Base-by-base conservation (phyloP, 2,113 vertebrate genomes). In the Nothocercus nigrocapillus region DNA sequence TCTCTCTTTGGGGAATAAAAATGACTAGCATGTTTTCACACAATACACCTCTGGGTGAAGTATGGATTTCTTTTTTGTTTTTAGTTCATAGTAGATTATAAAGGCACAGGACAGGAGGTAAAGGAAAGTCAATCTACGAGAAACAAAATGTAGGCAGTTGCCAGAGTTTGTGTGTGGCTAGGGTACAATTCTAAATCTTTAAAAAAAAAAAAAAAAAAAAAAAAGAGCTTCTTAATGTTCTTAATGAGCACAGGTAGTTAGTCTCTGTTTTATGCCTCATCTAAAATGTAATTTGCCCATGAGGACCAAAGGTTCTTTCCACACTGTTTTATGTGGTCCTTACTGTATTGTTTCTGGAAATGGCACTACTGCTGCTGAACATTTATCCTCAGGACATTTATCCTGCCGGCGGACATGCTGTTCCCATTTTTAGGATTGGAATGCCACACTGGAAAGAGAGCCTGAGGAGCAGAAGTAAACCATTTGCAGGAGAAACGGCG, bases 221-320 rank as follows among this genome's bases (percentile, higher is more conserved):
- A 47, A 47, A 44, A 44, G 44, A 59, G 75, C 53, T 45, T 54
- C 42, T 82, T 78, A 91, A 85, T 0, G 11, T 45, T 54, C 42
- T 82, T 78, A 91, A 85, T 0, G 11, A 93, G 45, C 34, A 59
- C 20, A 82, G n/a, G 70, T 70, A 91, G 84, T 94, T 87, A 87
- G 59, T 40, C 34, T 78, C 30, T 2, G 54, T 88, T 94, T 93
- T 38, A 90, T 34, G 64, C 5, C 12, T 83, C 68, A 49, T 92
- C 58, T 92, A 64, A 80, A 78, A 75, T 27, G 13, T 36, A 88
- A 82, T 89, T 59, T 90, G 47, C 36, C 66, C 24, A 0, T 58
- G 0, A 90, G 75, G 82, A 88, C 53, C 47, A 42, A 59, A 83
- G 40, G 6, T 59, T 38, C 14, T 54, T 56, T 78, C 45, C 64